A percentile compares a stretch with the other conserved stretches of the same genome.
phyloP scores from a whole-genome alignment of 1,140 invertebrate species.

The Lethrus apterus region DNA sequence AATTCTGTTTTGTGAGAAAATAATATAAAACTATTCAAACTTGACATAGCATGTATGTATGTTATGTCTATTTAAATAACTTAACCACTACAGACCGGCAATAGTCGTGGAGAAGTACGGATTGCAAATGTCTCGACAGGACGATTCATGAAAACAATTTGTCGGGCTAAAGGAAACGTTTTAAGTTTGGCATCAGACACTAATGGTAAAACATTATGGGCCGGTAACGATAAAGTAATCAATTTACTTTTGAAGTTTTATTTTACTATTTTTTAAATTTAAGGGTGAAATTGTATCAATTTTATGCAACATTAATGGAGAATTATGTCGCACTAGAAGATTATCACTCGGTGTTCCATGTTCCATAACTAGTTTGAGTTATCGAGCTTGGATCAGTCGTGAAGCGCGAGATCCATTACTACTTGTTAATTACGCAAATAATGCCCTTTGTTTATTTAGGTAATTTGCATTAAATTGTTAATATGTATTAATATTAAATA shows the following conservation, averaged over 20 bases:
- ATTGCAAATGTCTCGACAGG: constrained; percentile 83
- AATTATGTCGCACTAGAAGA: constrained; percentile 63
- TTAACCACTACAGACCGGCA: constrained; percentile 58
- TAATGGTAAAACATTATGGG: constrained; percentile 73
- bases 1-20: no score
- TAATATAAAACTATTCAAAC: no score
- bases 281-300: constrained; percentile 65
- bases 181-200: constrained; percentile 70
- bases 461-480: constrained; percentile 16
- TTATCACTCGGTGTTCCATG: constrained; percentile 52
- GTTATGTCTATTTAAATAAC: no score
- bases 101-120: constrained; percentile 66
- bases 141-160: constrained; percentile 65
- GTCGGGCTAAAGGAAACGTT: constrained; percentile 68
- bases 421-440: constrained; percentile 69
- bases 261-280: constrained; percentile 21
- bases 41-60: no score
- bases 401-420: constrained; percentile 69
- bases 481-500: constrained; percentile 1
- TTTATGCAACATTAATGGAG: constrained; percentile 63
- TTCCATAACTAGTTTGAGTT: constrained; percentile 67
- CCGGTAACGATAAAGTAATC: constrained; percentile 71
- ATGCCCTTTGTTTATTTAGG: constrained; percentile 61
- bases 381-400: constrained; percentile 74
- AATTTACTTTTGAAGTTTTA: constrained; percentile 20